Conservation (phyloP, 1,140 invertebrate genomes). For the Chrysomallon squamiferum region DNA sequence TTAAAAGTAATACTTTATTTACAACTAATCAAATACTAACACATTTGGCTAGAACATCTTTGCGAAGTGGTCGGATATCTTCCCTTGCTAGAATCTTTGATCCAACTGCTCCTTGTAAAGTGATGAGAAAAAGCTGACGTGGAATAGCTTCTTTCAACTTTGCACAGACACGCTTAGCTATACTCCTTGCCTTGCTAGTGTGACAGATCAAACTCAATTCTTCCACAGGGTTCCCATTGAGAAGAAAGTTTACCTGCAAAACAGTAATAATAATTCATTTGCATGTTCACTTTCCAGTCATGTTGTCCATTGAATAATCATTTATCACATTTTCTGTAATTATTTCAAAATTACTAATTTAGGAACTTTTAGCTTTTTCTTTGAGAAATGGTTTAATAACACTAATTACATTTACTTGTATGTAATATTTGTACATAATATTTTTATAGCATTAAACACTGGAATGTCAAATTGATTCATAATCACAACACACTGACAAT, state of each 20-base stretch:
- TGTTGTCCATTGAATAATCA: neutral
- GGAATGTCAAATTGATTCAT: too few relatives aligned
- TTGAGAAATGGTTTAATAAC: too few relatives aligned
- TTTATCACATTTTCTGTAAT: neutral
- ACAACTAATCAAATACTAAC: constrained; percentile 76
- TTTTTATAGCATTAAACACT: too few relatives aligned
- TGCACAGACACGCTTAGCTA: constrained; percentile 75
- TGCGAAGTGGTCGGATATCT: constrained; percentile 84
- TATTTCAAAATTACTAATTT: neutral
- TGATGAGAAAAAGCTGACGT: constrained; percentile 83
- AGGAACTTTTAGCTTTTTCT: neutral
- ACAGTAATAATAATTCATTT: neutral
- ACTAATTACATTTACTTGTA: too few relatives aligned
- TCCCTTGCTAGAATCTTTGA: constrained; percentile 84
- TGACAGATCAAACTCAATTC: constrained; percentile 89
- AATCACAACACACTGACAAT: too few relatives aligned
- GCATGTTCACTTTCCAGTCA: too few relatives aligned
- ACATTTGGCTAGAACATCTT: constrained; percentile 93
- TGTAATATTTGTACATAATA: too few relatives aligned
- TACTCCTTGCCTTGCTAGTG: constrained; percentile 70
- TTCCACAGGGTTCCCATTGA: constrained; percentile 85
- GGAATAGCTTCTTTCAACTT: constrained; percentile 90
- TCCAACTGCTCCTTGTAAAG: constrained; percentile 86
- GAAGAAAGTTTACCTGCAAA: constrained; percentile 75
- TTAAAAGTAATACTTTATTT: too few relatives aligned